These are phyloP conservation scores for Falco concolor DNA, from an alignment of 2,797 vertebrate genomes.

Conservation along the genomic window DNA sequence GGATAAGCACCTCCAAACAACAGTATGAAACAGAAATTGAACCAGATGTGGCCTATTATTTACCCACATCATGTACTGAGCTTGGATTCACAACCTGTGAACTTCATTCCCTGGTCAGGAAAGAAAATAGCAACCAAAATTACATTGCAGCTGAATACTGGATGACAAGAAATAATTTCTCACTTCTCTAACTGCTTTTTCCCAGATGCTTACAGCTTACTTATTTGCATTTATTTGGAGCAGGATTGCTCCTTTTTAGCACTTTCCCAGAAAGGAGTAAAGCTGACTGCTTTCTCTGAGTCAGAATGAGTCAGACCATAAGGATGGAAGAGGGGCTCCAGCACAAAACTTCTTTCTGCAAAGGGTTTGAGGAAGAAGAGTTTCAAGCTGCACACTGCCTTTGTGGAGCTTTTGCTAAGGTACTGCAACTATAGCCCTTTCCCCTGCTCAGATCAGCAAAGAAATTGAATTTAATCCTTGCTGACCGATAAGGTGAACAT, in stretches of 20 bases:
- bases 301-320: conserved; percentile 51
- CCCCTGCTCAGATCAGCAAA: background rate
- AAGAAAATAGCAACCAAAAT: background rate
- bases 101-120: background rate
- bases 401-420: background rate
- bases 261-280: conserved; percentile 26
- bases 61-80: background rate
- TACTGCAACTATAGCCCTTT: background rate
- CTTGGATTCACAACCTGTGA: background rate
- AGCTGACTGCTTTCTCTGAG: background rate
- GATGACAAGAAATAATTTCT: background rate
- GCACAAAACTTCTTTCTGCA: background rate
- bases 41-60: background rate
- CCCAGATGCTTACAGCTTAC: background rate
- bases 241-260: background rate
- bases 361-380: background rate
- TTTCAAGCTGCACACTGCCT: background rate
- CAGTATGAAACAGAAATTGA: background rate
- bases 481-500: background rate
- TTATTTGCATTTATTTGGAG: conserved; percentile 14
- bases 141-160: background rate
- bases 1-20: background rate
- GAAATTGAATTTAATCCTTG: background rate
- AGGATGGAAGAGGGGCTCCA: background rate
- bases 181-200: background rate